phyloP scores from a whole-genome alignment of 2,888 invertebrate species.

The Himalopsyche kuldschensis region DNA sequence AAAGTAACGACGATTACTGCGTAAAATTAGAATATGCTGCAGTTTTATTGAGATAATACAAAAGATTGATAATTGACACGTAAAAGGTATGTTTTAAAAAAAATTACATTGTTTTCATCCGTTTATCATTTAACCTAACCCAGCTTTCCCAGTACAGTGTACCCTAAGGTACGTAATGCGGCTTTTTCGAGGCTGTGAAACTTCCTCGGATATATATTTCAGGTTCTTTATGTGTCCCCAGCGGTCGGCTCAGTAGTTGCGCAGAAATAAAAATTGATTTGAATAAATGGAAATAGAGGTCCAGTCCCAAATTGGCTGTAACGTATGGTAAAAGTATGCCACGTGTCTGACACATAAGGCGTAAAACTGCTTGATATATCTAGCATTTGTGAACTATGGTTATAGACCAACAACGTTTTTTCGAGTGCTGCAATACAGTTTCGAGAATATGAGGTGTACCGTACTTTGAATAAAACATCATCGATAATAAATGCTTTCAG shows the following conservation, averaged over 20 bases:
- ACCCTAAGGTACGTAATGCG: neutral
- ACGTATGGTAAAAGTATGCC: constrained; percentile 18
- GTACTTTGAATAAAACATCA: no score
- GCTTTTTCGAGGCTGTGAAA: neutral
- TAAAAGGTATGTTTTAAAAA: neutral
- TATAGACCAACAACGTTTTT: neutral
- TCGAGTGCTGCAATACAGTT: neutral
- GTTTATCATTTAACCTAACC: neutral
- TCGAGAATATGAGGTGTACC: no score
- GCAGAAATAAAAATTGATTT: constrained; percentile 28
- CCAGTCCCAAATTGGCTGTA: constrained; percentile 22
- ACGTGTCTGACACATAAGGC: neutral
- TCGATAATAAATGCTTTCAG: no score
- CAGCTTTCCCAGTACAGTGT: neutral
- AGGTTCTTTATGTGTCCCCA: constrained; percentile 22
- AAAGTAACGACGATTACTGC: no score
- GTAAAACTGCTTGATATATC: neutral
- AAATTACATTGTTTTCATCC: neutral
- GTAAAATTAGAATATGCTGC: no score
- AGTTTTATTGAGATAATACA: no score
- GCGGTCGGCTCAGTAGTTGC: constrained; percentile 6
- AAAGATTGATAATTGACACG: no score
- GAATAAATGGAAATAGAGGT: constrained; percentile 32
- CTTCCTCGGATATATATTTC: constrained; percentile 26
- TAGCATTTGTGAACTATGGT: neutral